These are phyloP conservation scores for Globodera rostochiensis DNA, from an alignment of 1,140 invertebrate genomes.

Conservation along the genomic window DNA sequence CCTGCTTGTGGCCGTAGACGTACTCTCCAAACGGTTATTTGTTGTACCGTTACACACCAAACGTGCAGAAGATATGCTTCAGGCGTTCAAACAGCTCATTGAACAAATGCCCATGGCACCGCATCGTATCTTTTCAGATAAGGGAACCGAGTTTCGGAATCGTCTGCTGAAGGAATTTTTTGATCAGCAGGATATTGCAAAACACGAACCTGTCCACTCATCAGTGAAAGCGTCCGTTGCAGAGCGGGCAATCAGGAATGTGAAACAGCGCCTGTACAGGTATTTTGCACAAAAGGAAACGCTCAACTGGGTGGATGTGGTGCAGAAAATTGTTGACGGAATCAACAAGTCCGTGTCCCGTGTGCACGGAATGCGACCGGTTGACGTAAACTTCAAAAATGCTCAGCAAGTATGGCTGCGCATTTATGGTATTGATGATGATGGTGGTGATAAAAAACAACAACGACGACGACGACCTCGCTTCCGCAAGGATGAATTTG, in stretches of 20 bases:
- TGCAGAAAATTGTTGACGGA: conserved; percentile 41
- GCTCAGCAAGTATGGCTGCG: conserved; percentile 12
- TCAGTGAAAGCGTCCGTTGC: conserved; percentile 41
- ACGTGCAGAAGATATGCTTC: conserved; percentile 15
- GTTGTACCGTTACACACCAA: neutral
- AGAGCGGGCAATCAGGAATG: conserved; percentile 39
- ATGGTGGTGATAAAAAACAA: neutral
- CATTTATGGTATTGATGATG: neutral
- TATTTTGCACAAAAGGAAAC: conserved; percentile 42
- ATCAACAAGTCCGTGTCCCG: conserved; percentile 30
- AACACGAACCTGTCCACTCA: neutral
- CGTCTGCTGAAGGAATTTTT: conserved; percentile 34
- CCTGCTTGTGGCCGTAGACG: conserved; percentile 6
- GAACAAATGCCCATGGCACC: conserved; percentile 28
- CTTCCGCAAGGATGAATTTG: neutral
- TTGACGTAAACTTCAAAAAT: conserved; percentile 12
- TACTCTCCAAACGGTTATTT: conserved; percentile 5
- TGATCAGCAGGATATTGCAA: conserved; percentile 34
- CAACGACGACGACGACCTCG: neutral
- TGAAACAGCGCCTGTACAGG: conserved; percentile 42
- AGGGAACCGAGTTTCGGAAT: conserved; percentile 39
- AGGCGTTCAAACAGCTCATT: conserved; percentile 33
- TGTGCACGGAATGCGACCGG: conserved; percentile 35
- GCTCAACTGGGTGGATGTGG: conserved; percentile 31
- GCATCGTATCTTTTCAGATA: conserved; percentile 33